Evolutionary conservation across 30 jellyfish, hydroid and myxozoan genomes (phyloP), one percentile per base, ranked within the genome.

Genomic region (Turritopsis dohrnii): DNA sequence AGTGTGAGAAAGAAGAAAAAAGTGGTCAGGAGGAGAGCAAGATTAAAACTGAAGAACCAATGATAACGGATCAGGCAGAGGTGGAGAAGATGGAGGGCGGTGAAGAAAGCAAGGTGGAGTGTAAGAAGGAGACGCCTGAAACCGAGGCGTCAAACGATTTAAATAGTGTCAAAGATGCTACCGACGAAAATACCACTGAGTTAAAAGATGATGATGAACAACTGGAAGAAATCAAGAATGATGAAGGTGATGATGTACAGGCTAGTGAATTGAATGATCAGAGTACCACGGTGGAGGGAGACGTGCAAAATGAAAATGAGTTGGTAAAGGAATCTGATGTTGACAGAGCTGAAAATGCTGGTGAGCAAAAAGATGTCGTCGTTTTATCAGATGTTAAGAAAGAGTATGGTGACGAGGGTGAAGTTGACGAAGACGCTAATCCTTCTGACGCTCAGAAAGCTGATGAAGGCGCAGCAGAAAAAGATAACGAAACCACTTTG

Each of bases 381-480:
- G n/a, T n/a, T n/a, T n/a, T n/a, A 0, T 1, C 29, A 21, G 53
- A 52, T 21, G 54, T 25, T 52, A 20, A 23, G n/a, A 80, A 65
- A 20, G 87, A 60, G 52, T 52, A 80, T 31, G 79, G 65, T 21
- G 81, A 80, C 3, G 87, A 80, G 54, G 87, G 52, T 0, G 72
- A 74, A 26, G 24, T 0, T 26, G 65, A 4, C 0, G 83, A 74
- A 7, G 72, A 74, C 28, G 65, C 4, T 9, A 29, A 16, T 20
- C 17, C 60, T 13, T 20, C 24, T 74, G 83, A 16, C 13, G 18
- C 54, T 74, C 18, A 74, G 28, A 0, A 74, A 24, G 13, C 13
- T 29, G 83, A 74, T 3, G 82, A 74, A 0, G 65, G 83, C 0
- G 83, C 9, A 24, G 83, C 18, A 22, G 83, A n/a, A 26, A 23